These are phyloP conservation scores for Betta splendens DNA, from an alignment of 2,797 vertebrate genomes.

Conservation along the genomic window DNA sequence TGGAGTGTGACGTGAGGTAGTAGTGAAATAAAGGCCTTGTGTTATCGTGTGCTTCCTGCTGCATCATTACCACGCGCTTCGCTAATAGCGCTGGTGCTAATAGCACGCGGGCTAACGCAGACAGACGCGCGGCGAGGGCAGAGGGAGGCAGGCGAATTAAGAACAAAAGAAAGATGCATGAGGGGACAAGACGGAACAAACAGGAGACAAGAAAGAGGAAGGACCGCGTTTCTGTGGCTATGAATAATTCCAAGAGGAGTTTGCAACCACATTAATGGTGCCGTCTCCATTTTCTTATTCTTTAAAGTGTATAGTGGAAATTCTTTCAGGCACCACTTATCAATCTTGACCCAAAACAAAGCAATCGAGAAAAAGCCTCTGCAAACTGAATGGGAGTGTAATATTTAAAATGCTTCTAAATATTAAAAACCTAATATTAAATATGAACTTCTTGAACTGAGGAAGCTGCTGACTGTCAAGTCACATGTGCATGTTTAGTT, in stretches of 20 bases:
- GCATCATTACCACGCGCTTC: constrained; percentile 45
- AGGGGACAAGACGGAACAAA: constrained; percentile 42
- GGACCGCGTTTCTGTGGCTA: constrained; percentile 50
- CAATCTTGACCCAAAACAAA: constrained; percentile 28
- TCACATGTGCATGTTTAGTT: neutral
- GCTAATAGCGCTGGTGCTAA: constrained; percentile 31
- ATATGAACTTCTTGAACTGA: neutral
- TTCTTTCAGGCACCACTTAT: constrained; percentile 26
- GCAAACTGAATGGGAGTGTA: too few species aligned
- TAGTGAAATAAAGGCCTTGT: constrained; percentile 39
- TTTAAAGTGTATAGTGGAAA: constrained; percentile 25
- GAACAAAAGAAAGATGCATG: constrained; percentile 43
- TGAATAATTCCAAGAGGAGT: constrained; percentile 69
- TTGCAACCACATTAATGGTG: constrained; percentile 29
- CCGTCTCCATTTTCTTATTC: constrained; percentile 26
- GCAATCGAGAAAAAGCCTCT: constrained; percentile 6
- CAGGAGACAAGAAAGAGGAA: constrained; percentile 42
- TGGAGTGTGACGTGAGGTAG: constrained; percentile 40
- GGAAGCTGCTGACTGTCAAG: neutral
- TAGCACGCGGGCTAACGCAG: constrained; percentile 40
- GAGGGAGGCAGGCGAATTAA: constrained; percentile 28
- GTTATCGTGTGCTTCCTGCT: constrained; percentile 45
- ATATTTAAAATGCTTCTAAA: too few species aligned
- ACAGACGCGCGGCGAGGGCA: neutral
- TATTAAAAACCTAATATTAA: constrained; percentile 1